These are phyloP conservation scores for Harpegnathos saltator DNA, from an alignment of 1,140 invertebrate genomes.

Conservation along the genomic window DNA sequence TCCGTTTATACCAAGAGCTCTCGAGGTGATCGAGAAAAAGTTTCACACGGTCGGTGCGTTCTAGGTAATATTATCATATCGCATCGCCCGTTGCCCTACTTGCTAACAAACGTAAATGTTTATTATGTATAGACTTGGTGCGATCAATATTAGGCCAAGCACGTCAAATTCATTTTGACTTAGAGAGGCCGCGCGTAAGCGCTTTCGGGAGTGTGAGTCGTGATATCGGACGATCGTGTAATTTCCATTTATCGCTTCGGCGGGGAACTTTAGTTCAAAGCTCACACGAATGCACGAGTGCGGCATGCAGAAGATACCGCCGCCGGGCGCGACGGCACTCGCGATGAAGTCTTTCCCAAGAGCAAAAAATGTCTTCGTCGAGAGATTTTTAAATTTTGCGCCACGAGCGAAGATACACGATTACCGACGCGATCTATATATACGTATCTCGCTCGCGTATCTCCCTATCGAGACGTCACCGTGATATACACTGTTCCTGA, in stretches of 20 bases:
- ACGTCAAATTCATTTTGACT: background rate
- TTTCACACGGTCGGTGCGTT: background rate
- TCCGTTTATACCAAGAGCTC: background rate
- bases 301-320: background rate
- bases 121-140: background rate
- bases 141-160: background rate
- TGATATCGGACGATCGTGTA: background rate
- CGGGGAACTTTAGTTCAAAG: background rate
- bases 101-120: background rate
- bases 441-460: constrained; percentile 19
- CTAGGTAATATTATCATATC: background rate
- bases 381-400: background rate
- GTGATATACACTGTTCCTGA: constrained; percentile 19
- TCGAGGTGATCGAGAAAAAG: background rate
- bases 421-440: constrained; percentile 9
- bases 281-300: background rate
- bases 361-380: background rate
- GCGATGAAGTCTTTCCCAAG: background rate
- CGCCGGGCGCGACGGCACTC: no score
- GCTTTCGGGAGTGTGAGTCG: background rate
- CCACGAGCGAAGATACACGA: background rate
- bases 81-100: no score
- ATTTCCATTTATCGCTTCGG: background rate
- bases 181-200: background rate
- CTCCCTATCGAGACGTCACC: background rate